These are phyloP conservation scores for Falco biarmicus DNA, from an alignment of 2,797 vertebrate species.

Conservation along the genomic window DNA sequence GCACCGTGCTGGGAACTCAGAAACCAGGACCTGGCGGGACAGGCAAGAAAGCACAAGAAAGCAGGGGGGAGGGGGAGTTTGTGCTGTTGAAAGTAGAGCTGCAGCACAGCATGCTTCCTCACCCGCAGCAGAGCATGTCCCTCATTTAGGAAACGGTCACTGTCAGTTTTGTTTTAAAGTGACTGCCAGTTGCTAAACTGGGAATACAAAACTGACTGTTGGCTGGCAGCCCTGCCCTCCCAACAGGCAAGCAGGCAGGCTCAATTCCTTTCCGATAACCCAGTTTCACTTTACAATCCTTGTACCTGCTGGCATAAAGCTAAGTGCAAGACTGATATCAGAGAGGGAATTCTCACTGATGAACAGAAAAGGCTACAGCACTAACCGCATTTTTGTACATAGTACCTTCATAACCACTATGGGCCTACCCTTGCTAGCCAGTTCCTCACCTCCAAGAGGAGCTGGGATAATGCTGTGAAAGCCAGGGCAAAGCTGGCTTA, in stretches of 20 bases:
- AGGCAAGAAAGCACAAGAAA: background rate
- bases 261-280: background rate
- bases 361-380: background rate
- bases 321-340: background rate
- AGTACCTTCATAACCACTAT: rapidly evolving
- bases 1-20: background rate
- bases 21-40: background rate
- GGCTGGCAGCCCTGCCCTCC: conserved; percentile 6
- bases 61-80: background rate
- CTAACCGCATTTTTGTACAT: background rate
- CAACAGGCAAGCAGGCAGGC: background rate
- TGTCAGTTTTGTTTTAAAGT: background rate
- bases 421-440: background rate
- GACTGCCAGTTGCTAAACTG: background rate
- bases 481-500: background rate
- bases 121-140: rapidly evolving
- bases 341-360: background rate
- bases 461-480: background rate
- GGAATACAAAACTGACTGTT: background rate
- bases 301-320: background rate
- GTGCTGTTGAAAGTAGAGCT: background rate
- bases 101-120: background rate
- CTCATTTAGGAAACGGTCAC: background rate
- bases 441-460: background rate
- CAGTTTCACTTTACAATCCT: background rate